These are phyloP conservation scores for Cephalotes varians DNA, from an alignment of 2,888 invertebrate genomes.

Conservation along the genomic window DNA sequence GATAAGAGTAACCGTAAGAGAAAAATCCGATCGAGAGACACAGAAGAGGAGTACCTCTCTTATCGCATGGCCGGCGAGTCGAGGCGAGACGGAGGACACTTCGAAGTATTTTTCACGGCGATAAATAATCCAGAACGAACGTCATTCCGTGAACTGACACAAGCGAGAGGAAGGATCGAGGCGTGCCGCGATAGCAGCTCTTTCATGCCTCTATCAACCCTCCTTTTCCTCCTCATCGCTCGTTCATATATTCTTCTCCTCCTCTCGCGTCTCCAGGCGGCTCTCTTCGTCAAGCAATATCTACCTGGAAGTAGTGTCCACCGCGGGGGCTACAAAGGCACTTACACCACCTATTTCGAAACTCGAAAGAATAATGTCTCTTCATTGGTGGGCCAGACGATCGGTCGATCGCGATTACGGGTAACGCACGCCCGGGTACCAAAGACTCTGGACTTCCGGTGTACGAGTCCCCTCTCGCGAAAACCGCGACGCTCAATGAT, in stretches of 20 bases:
- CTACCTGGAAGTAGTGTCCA: constrained; percentile 74
- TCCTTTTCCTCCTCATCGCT: constrained; percentile 22
- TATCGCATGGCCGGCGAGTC: constrained; percentile 56
- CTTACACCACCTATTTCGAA: constrained; percentile 80
- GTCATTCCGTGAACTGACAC: constrained; percentile 77
- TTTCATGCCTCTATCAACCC: constrained; percentile 59
- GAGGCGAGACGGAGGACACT: constrained; percentile 73
- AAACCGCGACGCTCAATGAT: constrained; percentile 56
- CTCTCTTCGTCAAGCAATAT: constrained; percentile 60
- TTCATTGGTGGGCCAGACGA: constrained; percentile 79
- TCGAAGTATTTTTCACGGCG: constrained; percentile 77
- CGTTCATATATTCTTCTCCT: constrained; percentile 19
- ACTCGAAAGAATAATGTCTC: constrained; percentile 79
- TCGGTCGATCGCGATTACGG: constrained; percentile 75
- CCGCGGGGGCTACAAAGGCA: constrained; percentile 72
- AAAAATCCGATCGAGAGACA: constrained; percentile 57
- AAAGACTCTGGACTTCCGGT: constrained; percentile 66
- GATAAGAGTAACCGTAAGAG: constrained; percentile 72
- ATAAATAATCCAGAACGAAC: constrained; percentile 81
- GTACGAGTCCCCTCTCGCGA: constrained; percentile 42
- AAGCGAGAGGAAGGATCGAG: constrained; percentile 62
- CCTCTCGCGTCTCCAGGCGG: neutral
- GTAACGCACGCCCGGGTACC: constrained; percentile 54
- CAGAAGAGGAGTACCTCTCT: constrained; percentile 42
- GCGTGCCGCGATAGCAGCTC: constrained; percentile 72